Percentiles rank a stretch among this genome's conserved stretches.
Conservation (phyloP, 53 echinoderm and acorn worm genomes). For the Zoroaster sp. region DNA sequence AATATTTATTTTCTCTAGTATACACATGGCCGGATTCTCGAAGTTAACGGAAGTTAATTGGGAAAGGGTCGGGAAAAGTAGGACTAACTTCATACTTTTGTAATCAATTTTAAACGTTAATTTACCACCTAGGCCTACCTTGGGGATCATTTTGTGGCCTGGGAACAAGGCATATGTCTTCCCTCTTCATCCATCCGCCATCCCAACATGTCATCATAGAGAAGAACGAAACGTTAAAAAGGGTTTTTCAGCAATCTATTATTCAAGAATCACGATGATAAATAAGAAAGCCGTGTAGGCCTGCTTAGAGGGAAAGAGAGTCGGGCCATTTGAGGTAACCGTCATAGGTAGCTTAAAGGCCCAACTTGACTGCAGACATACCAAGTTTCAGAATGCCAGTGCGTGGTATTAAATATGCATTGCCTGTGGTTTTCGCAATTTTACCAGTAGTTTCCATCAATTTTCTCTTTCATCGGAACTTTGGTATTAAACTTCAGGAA, state of each 20-base stretch:
- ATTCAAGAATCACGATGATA: not conserved
- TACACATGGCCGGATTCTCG: not conserved
- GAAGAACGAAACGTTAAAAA: not conserved
- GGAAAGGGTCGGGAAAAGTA: not conserved
- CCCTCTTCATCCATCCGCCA: not conserved
- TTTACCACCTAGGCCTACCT: not conserved
- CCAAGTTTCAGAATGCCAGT: not conserved
- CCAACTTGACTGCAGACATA: no score
- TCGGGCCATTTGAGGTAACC: no score
- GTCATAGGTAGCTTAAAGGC: no score
- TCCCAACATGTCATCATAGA: not conserved
- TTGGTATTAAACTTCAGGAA: no score
- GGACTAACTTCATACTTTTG: not conserved
- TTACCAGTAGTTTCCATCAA: no score
- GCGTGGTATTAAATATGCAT: not conserved
- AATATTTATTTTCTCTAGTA: not conserved
- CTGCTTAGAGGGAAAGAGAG: no score
- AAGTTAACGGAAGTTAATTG: conserved; percentile 34
- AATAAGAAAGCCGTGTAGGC: not conserved
- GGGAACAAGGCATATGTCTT: not conserved
- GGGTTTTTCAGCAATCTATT: not conserved
- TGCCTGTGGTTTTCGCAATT: no score
- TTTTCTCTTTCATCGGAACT: no score
- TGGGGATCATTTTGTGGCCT: not conserved
- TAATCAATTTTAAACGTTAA: not conserved